Conservation (phyloP, 2,797 vertebrate species). For the Graptemys geographica region DNA sequence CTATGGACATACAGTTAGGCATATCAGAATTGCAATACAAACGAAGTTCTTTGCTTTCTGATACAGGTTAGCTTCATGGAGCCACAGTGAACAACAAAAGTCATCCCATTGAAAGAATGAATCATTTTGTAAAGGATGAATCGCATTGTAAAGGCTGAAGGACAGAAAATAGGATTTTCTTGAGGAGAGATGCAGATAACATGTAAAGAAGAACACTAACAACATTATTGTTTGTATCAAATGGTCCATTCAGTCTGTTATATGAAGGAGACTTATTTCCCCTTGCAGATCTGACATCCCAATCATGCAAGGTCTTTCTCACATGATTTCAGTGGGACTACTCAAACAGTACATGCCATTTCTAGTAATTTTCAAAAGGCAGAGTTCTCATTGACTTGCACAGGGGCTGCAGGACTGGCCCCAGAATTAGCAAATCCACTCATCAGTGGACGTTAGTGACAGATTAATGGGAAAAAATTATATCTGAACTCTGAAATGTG, state of each 20-base stretch:
- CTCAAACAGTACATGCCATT: background rate
- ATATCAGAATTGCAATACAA: background rate
- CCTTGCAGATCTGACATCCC: background rate
- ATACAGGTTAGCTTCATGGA: background rate
- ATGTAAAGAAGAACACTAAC: background rate
- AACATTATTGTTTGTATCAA: background rate
- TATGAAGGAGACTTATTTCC: background rate
- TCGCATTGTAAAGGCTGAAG: background rate
- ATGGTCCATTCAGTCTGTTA: background rate
- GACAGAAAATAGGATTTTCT: background rate
- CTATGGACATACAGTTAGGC: background rate
- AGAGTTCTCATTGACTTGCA: background rate
- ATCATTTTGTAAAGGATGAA: background rate
- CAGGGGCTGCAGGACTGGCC: background rate
- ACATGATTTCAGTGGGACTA: background rate
- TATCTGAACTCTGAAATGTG: background rate
- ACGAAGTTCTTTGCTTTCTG: background rate
- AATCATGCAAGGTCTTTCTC: background rate
- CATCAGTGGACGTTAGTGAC: background rate
- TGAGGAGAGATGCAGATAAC: background rate
- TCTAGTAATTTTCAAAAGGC: background rate
- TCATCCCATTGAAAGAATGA: background rate
- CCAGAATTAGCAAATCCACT: background rate
- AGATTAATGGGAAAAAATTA: constrained; percentile 46
- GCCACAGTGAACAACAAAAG: background rate